A percentile compares a stretch with the other conserved stretches of the same genome.
These are phyloP conservation scores for Phania funesta DNA, from an alignment of 2,888 invertebrate genomes.

Conservation along the genomic window DNA sequence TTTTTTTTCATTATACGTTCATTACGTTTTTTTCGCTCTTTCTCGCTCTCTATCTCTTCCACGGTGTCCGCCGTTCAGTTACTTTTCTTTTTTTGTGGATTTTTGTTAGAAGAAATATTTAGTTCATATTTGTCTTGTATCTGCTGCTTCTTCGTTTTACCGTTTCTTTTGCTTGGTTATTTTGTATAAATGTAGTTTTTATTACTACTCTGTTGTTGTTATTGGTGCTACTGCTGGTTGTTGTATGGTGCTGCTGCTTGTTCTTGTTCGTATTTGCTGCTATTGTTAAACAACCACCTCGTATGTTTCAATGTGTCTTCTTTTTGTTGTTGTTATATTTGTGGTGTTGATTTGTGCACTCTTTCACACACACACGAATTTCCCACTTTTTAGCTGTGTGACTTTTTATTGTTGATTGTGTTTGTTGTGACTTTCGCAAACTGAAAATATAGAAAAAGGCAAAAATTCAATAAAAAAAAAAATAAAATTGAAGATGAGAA, in stretches of 20 bases:
- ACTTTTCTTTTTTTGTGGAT: slow-evolving; percentile 71
- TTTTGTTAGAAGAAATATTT: slow-evolving; percentile 70
- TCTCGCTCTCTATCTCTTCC: slow-evolving; percentile 37
- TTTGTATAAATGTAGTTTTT: slow-evolving; percentile 67
- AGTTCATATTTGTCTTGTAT: slow-evolving; percentile 70
- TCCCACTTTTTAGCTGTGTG: slow-evolving; percentile 56
- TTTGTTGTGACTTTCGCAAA: slow-evolving; percentile 57
- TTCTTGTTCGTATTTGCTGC: slow-evolving; percentile 51
- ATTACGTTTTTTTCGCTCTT: slow-evolving; percentile 69
- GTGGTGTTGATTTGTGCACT: slow-evolving; percentile 56
- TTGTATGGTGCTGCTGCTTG: slow-evolving; percentile 46
- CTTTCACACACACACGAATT: slow-evolving; percentile 62
- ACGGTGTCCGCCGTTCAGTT: slow-evolving; percentile 64
- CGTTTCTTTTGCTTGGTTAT: slow-evolving; percentile 73
- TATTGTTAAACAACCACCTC: slow-evolving; percentile 66
- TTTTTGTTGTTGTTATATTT: slow-evolving; percentile 30
- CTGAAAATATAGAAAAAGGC: slow-evolving; percentile 74
- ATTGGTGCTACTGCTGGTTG: slow-evolving; percentile 69
- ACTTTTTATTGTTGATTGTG: slow-evolving; percentile 32
- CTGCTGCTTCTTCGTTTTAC: slow-evolving; percentile 77
- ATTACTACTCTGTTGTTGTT: slow-evolving; percentile 74
- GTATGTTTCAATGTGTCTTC: slow-evolving; percentile 41
- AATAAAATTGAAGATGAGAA: slow-evolving; percentile 67
- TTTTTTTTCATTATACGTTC: slow-evolving; percentile 54
- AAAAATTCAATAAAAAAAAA: slow-evolving; percentile 63